phyloP scores from a whole-genome alignment of 2,797 vertebrate species.

The Hippocampus kuda region DNA sequence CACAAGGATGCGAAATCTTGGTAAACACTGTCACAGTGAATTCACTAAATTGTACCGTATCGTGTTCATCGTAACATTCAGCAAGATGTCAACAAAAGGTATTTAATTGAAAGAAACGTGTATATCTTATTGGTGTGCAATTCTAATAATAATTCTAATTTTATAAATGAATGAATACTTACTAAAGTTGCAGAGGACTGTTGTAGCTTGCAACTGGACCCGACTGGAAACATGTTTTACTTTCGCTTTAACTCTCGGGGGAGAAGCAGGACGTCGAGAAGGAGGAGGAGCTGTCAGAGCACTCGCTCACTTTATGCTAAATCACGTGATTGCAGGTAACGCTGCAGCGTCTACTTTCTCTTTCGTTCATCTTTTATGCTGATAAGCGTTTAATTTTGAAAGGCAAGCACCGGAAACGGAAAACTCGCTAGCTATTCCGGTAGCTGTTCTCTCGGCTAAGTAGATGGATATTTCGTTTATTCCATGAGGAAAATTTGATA shows the following conservation, averaged over 20 bases:
- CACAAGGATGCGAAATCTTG: not conserved
- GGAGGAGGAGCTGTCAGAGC: not conserved
- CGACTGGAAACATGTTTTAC: not conserved
- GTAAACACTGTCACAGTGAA: not conserved
- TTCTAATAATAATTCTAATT: not conserved
- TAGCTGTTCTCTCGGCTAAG: no score
- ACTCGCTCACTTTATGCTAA: not conserved
- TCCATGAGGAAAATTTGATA: no score
- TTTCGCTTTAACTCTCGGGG: not conserved
- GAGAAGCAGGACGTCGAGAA: not conserved
- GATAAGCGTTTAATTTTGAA: not conserved
- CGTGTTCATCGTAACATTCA: no score
- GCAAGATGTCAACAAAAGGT: no score
- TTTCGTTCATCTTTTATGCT: not conserved
- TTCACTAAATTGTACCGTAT: not conserved
- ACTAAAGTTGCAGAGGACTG: not conserved
- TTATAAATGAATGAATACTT: not conserved
- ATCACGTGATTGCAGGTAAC: constrained; percentile 6
- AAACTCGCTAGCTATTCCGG: no score
- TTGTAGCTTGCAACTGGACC: not conserved
- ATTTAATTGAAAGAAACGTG: not conserved
- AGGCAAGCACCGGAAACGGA: not conserved
- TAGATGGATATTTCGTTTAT: no score
- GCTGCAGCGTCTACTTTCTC: not conserved
- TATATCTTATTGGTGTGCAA: not conserved